A percentile compares a stretch with the other conserved stretches of the same genome.
phyloP scores from a whole-genome alignment of 2,113 vertebrate genomes.

The Spizaetus ornatus region DNA sequence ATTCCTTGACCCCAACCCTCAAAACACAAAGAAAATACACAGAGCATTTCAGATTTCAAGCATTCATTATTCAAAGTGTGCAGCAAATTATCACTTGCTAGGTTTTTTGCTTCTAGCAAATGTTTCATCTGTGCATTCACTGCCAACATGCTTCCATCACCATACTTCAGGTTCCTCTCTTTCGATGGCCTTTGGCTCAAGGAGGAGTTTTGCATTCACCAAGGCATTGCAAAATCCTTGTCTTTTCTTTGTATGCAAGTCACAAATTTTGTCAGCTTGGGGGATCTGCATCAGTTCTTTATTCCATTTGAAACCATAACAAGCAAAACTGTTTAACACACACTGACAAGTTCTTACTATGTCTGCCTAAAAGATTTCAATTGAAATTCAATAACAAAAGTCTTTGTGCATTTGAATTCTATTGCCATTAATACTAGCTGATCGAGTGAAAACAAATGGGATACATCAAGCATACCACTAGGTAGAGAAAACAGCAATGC shows the following conservation, averaged over 20 bases:
- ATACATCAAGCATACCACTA: neutral
- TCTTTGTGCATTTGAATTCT: neutral
- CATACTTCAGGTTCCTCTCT: neutral
- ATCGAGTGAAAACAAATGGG: neutral
- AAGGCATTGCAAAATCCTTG: neutral
- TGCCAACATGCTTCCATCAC: neutral
- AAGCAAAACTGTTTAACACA: conserved; percentile 10
- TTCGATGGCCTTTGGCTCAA: neutral
- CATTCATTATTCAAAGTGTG: neutral
- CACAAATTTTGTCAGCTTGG: neutral
- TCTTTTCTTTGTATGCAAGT: neutral
- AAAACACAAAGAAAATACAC: neutral
- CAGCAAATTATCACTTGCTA: neutral
- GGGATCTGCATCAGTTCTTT: neutral
- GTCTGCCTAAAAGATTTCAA: conserved; percentile 3
- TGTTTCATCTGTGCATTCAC: neutral
- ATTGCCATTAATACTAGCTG: neutral
- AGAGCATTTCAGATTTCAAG: neutral
- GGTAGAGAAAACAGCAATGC: neutral
- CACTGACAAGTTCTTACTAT: neutral
- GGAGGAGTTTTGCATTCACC: neutral
- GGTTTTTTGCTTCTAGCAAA: neutral
- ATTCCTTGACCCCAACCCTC: neutral
- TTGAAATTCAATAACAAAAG: conserved; percentile 1
- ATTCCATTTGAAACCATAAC: neutral